These are phyloP conservation scores for Trypoxylon attenuatum DNA, from an alignment of 2,888 invertebrate species.

Conservation along the genomic window DNA sequence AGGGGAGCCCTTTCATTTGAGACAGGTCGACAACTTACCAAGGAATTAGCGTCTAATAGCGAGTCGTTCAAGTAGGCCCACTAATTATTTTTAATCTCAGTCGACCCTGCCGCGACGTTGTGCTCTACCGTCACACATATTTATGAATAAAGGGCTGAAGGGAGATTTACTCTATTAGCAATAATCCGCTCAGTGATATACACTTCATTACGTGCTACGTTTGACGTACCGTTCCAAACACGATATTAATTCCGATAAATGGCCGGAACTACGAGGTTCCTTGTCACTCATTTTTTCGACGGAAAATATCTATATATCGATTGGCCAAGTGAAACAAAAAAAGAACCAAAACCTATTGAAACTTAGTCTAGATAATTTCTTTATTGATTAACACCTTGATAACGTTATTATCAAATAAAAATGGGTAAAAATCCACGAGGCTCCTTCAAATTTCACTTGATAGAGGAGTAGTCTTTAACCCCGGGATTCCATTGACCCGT, in stretches of 20 bases:
- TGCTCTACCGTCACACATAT: not conserved
- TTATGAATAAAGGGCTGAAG: not conserved
- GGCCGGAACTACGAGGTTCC: no score
- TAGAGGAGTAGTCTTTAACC: no score
- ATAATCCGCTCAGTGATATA: not conserved
- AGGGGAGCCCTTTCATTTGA: constrained; percentile 50
- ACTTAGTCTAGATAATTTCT: no score
- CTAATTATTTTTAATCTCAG: constrained; percentile 31
- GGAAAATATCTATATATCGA: no score
- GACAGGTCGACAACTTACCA: constrained; percentile 51
- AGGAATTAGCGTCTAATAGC: constrained; percentile 57
- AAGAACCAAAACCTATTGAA: no score
- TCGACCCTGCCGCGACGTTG: constrained; percentile 8
- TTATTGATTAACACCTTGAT: no score
- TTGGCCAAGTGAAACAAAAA: no score
- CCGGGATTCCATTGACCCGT: no score
- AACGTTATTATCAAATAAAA: no score
- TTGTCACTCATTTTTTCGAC: no score
- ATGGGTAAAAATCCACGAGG: no score
- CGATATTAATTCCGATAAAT: not conserved
- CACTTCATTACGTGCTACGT: not conserved
- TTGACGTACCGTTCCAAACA: not conserved
- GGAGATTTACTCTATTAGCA: not conserved
- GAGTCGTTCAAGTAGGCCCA: constrained; percentile 22
- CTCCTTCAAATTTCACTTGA: no score